phyloP scores from a whole-genome alignment of 30 jellyfish, hydroid and myxozoan species.

The Turritopsis rubra region DNA sequence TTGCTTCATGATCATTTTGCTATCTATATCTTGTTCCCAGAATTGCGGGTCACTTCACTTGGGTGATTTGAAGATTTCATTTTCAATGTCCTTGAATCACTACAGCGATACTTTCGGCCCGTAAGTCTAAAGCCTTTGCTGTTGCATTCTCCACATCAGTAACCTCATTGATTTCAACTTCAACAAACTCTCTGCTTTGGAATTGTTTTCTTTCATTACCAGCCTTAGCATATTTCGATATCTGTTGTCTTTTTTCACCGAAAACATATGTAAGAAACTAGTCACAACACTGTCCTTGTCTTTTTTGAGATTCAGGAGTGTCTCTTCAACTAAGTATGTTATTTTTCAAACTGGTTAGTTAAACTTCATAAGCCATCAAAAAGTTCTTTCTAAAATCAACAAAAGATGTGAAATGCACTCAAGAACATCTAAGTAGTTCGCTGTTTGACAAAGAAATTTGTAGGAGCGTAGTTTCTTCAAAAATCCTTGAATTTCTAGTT shows the following conservation, averaged over 20 bases:
- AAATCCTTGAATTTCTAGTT: not conserved
- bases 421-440: not conserved
- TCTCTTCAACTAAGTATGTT: not conserved
- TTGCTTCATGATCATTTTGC: not conserved
- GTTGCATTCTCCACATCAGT: not conserved
- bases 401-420: not conserved
- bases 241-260: not conserved
- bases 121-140: not conserved
- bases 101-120: not conserved
- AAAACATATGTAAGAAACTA: not conserved
- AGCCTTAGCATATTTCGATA: not conserved
- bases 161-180: not conserved
- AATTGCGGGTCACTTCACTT: not conserved
- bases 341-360: not conserved
- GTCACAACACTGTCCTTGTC: not conserved
- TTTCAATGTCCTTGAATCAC: not conserved
- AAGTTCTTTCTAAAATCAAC: not conserved
- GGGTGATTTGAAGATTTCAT: not conserved
- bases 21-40: not conserved
- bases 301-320: not conserved
- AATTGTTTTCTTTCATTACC: not conserved
- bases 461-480: not conserved
- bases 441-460: not conserved
- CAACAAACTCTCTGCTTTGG: not conserved
- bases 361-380: not conserved